Evolutionary conservation across 2,888 invertebrate genomes (phyloP).

Genomic region (Corythucha ciliata): DNA sequence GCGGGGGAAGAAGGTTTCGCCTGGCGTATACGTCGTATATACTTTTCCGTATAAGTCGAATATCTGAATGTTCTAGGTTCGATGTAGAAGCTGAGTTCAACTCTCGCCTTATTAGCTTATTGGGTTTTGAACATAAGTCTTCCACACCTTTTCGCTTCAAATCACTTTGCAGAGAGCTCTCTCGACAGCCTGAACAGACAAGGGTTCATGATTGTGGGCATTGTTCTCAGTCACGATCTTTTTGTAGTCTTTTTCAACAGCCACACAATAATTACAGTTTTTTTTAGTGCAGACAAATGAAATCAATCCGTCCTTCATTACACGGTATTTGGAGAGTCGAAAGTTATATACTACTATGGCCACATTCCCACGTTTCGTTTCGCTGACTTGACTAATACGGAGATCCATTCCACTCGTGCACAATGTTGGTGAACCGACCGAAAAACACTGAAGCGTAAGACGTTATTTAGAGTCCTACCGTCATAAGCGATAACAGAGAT

Average conservation of each 20-base stretch:
- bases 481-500: too few relatives aligned
- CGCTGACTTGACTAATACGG: too few relatives aligned
- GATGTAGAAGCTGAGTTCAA: not conserved
- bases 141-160: slow-evolving; percentile 1
- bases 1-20: not conserved
- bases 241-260: not conserved
- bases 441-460: too few relatives aligned
- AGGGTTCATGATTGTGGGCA: not conserved
- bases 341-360: not conserved
- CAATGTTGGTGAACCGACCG: too few relatives aligned
- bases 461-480: too few relatives aligned
- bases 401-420: too few relatives aligned
- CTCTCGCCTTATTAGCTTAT: slow-evolving; percentile 4
- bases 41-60: not conserved
- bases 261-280: too few relatives aligned
- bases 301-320: slow-evolving; percentile 3
- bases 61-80: slow-evolving; percentile 2
- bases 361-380: not conserved
- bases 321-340: too few relatives aligned
- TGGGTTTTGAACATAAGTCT: slow-evolving; percentile 5
- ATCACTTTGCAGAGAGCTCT: not conserved
- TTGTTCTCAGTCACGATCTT: not conserved
- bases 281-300: not conserved
- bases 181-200: slow-evolving; percentile 1
- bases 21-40: slow-evolving; percentile 6